Conservation (phyloP, 2,888 invertebrate species). For the Anticlea derivata region DNA sequence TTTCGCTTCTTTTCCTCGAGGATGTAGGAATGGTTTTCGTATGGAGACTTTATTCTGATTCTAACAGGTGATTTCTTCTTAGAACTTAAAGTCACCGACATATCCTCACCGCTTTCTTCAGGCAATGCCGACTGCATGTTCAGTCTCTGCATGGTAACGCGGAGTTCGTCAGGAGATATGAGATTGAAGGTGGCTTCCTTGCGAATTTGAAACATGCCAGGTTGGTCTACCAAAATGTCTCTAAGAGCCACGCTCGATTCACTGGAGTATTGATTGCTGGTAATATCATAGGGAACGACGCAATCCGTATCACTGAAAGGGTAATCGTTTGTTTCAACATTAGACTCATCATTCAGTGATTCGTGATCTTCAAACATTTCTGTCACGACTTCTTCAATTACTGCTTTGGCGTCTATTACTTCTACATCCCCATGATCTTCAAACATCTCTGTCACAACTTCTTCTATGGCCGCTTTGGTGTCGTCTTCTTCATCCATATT, state of each 20-base stretch:
- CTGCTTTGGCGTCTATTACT: neutral
- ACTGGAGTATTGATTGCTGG: conserved; percentile 32
- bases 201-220: conserved; percentile 21
- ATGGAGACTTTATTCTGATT: conserved; percentile 70
- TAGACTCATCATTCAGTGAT: conserved; percentile 16
- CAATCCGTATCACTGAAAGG: conserved; percentile 24
- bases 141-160: conserved; percentile 53
- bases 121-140: conserved; percentile 51
- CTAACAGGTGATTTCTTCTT: conserved; percentile 61
- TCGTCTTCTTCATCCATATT: no score
- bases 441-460: no score
- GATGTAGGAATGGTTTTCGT: conserved; percentile 65
- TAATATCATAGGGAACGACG: conserved; percentile 8
- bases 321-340: conserved; percentile 27
- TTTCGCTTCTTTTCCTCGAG: conserved; percentile 71
- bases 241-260: conserved; percentile 37
- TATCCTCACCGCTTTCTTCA: conserved; percentile 59
- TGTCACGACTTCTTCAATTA: conserved; percentile 13
- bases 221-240: conserved; percentile 30
- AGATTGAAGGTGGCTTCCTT: conserved; percentile 41
- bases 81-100: conserved; percentile 26
- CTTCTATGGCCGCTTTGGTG: no score
- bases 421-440: neutral
- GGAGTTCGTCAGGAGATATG: conserved; percentile 51
- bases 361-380: conserved; percentile 8